These are phyloP conservation scores for Liopterus haemorrhoidalis DNA, from an alignment of 2,888 invertebrate species.

Conservation along the genomic window DNA sequence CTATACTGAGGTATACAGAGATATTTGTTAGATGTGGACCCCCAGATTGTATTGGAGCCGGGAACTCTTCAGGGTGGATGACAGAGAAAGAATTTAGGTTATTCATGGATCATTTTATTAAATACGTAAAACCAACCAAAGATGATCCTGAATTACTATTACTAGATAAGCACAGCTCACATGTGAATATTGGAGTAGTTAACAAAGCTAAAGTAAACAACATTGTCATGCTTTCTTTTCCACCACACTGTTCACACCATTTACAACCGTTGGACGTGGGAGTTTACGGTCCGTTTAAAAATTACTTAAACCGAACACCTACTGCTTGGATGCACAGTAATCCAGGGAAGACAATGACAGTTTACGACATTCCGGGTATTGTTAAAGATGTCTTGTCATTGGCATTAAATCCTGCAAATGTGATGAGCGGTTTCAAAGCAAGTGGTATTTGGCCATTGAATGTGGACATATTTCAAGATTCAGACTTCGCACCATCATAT, in stretches of 20 bases:
- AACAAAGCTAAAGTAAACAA: slow-evolving; percentile 24
- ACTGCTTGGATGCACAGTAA: slow-evolving; percentile 28
- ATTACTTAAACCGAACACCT: slow-evolving; percentile 19
- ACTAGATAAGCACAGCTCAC: slow-evolving; percentile 38
- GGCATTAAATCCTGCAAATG: slow-evolving; percentile 17
- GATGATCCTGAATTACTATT: slow-evolving; percentile 34
- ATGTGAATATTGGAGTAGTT: slow-evolving; percentile 21
- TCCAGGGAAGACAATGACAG: slow-evolving; percentile 27
- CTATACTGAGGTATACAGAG: slow-evolving; percentile 29
- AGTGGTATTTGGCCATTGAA: slow-evolving; percentile 13
- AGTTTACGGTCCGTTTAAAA: slow-evolving; percentile 29
- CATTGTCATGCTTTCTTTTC: slow-evolving; percentile 21
- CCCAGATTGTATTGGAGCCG: slow-evolving; percentile 36
- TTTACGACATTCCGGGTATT: slow-evolving; percentile 25
- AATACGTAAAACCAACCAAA: slow-evolving; percentile 26
- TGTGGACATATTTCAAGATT: slow-evolving; percentile 11
- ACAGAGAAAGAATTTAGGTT: slow-evolving; percentile 31
- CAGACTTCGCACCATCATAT: slow-evolving; percentile 18
- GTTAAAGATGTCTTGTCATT: slow-evolving; percentile 14
- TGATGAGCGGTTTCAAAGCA: slow-evolving; percentile 15
- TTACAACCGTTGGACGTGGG: slow-evolving; percentile 28
- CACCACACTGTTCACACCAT: slow-evolving; percentile 4
- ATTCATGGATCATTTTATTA: slow-evolving; percentile 38
- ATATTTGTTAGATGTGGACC: slow-evolving; percentile 31
- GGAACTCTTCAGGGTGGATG: slow-evolving; percentile 39